A percentile compares a stretch with the other conserved stretches of the same genome.
phyloP scores from a whole-genome alignment of 2,113 vertebrate species.

The Anarhynchus alexandrinus region DNA sequence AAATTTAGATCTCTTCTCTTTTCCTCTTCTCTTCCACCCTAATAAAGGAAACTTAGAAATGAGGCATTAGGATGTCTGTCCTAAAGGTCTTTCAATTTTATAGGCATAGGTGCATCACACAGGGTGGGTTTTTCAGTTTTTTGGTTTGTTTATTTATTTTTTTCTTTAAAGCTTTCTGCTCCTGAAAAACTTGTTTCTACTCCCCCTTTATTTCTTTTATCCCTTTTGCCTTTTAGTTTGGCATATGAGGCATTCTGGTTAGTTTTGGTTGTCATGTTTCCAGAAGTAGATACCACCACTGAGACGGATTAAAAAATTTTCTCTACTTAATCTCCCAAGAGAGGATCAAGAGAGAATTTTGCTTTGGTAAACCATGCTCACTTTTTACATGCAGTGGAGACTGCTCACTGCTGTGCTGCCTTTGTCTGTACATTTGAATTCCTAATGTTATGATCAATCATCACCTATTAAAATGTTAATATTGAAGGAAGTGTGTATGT shows the following conservation, averaged over 20 bases:
- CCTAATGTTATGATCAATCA: background rate
- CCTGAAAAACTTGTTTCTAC: background rate
- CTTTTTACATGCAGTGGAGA: background rate
- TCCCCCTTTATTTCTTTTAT: background rate
- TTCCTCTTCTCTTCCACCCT: background rate
- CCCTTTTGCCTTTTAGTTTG: background rate
- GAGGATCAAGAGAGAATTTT: background rate
- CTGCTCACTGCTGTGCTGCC: background rate
- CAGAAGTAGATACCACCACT: background rate
- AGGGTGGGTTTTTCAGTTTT: background rate
- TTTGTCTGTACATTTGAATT: background rate
- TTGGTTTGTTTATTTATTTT: background rate
- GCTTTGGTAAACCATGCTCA: background rate
- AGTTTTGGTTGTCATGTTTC: background rate
- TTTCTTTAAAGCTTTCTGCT: background rate
- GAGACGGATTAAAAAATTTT: background rate
- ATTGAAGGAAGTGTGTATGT: background rate
- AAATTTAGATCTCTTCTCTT: background rate
- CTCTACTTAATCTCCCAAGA: background rate
- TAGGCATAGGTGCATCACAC: background rate
- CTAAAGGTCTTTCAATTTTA: background rate
- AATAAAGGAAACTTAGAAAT: background rate
- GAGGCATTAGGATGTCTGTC: background rate
- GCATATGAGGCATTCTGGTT: background rate
- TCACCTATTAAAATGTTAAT: constrained; percentile 5